Evolutionary conservation across 2,797 vertebrate genomes (phyloP), one percentile per base, ranked within the genome.

Genomic region (Myiothlypis chrysogaster): DNA sequence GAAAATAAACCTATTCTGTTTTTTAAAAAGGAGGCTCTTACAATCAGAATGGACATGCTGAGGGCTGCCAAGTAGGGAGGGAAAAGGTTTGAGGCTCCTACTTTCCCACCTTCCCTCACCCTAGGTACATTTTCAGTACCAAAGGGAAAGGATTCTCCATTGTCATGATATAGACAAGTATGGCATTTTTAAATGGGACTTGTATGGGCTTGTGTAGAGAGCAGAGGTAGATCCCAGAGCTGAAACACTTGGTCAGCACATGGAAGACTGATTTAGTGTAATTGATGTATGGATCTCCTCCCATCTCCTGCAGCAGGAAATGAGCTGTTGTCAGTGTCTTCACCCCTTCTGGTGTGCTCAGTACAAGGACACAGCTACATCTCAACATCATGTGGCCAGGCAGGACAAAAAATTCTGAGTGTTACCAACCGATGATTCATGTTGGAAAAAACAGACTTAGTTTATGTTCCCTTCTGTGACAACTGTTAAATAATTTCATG

Each of bases 11-110:
- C 19, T 50, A 2, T 56, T 82, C 21, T 57, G 0, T 27, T 63
- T n/a, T 35, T 56, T 60, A 14, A 14, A 6, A 41, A 7, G 30
- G 24, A 57, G 18, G 17, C 25, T 65, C 6, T 56, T 90, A 8
- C 2, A 37, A 21, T 63, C 27, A 21, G 44, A 59, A 59, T 28
- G 15, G 28, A 7, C 0, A 0, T 77, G 37, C 32, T 68, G 52
- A 84, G 70, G 56, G 22, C 27, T 91, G 17, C 39, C 19, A 32
- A 20, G 10, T 7, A 56, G 44, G 32, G 34, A 76, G 34, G 55
- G 32, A 76, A 35, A 72, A 76, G 12, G 2, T 52, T 79, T 82
- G 28, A 56, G 22, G 8, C 11, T 66, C 14, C 28, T 80, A 1
- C 24, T 77, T 73, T 39, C 27, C 25, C 30, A 23, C 47, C 9